These are phyloP conservation scores for Thymelicus sylvestris DNA, from an alignment of 2,888 invertebrate genomes.

Conservation along the genomic window DNA sequence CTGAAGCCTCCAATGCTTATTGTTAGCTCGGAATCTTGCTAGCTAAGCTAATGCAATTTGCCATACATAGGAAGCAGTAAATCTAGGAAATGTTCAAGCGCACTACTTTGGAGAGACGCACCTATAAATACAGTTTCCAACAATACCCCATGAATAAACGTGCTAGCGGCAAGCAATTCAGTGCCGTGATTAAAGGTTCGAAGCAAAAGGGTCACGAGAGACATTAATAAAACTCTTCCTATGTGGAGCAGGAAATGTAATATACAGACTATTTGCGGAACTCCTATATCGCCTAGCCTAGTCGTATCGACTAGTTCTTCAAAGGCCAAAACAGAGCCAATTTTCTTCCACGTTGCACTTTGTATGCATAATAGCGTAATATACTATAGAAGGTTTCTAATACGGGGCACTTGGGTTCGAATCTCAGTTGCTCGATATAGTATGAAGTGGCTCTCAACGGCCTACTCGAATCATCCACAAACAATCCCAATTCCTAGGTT, in stretches of 20 bases:
- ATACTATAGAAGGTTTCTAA: too few relatives aligned
- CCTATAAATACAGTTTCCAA: conserved; percentile 62
- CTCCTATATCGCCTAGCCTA: neutral
- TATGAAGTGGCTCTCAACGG: too few relatives aligned
- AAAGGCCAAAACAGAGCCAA: too few relatives aligned
- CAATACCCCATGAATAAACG: conserved; percentile 60
- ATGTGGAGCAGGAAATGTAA: conserved; percentile 29
- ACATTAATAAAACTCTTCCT: conserved; percentile 48
- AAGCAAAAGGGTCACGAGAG: conserved; percentile 51
- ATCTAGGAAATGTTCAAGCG: conserved; percentile 48
- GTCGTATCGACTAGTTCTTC: neutral
- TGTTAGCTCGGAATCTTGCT: neutral
- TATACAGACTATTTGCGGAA: neutral
- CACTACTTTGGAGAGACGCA: conserved; percentile 52
- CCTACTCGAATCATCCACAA: too few relatives aligned
- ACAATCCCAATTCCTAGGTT: too few relatives aligned
- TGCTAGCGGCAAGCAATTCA: conserved; percentile 7
- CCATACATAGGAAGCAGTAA: conserved; percentile 23
- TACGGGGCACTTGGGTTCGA: too few relatives aligned
- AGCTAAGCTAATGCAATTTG: neutral
- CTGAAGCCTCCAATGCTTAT: neutral
- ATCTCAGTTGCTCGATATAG: too few relatives aligned
- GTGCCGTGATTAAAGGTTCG: conserved; percentile 23
- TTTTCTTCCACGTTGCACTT: too few relatives aligned
- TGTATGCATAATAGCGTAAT: too few relatives aligned